Percentiles rank a stretch among this genome's conserved stretches.
Evolutionary conservation across 2,113 vertebrate genomes (phyloP).

Genomic region (Poeciliopsis turrubarensis): DNA sequence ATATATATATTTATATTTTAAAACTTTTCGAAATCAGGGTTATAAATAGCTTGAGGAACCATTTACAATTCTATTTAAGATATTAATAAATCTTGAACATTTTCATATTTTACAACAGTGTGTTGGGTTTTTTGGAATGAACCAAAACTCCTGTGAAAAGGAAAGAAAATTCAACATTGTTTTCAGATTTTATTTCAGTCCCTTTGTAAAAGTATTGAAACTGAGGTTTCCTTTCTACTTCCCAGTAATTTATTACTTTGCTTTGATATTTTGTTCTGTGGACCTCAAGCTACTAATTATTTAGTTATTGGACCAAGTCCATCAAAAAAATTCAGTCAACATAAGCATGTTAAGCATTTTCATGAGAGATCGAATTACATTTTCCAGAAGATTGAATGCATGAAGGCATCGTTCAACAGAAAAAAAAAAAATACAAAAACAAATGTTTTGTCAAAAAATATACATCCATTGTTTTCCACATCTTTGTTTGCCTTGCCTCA

Average conservation of each 20-base stretch:
- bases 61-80: not conserved
- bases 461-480: not conserved
- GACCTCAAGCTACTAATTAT: not conserved
- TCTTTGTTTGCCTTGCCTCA: not conserved
- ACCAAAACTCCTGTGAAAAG: not conserved
- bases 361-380: not conserved
- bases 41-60: not conserved
- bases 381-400: not conserved
- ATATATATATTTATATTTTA: not conserved
- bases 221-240: too few species aligned
- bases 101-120: not conserved
- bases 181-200: too few species aligned
- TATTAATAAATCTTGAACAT: not conserved
- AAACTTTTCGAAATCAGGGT: not conserved
- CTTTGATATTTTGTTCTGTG: too few species aligned
- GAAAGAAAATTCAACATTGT: not conserved
- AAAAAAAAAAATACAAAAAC: not conserved
- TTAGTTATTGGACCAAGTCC: not conserved
- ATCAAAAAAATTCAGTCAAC: not conserved
- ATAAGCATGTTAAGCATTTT: not conserved
- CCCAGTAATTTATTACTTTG: too few species aligned
- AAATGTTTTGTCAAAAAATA: not conserved
- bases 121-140: not conserved
- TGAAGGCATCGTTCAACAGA: not conserved
- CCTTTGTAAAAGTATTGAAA: too few species aligned